phyloP scores from a whole-genome alignment of 1,140 invertebrate species.

The Hycleus cichorii region DNA sequence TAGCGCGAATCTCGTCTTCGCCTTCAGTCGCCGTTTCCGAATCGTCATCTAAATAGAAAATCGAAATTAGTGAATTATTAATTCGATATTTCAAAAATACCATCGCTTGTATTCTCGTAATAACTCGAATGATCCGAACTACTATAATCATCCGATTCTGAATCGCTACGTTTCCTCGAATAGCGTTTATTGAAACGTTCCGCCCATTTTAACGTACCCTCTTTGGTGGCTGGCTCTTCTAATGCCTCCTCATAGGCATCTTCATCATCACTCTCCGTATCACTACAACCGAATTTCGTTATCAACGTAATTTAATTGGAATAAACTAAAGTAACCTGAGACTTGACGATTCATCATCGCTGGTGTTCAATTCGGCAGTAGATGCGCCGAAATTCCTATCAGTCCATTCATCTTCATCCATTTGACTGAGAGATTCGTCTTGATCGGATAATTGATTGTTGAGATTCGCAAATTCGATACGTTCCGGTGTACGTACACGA shows the following conservation, averaged over 20 bases:
- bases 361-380: slow-evolving; percentile 59
- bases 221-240: slow-evolving; percentile 55
- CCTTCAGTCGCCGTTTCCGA: slow-evolving; percentile 67
- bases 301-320: slow-evolving; percentile 6
- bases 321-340: slow-evolving; percentile 22
- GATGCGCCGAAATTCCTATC: slow-evolving; percentile 81
- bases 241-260: slow-evolving; percentile 56
- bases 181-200: slow-evolving; percentile 51
- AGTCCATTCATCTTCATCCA: slow-evolving; percentile 91
- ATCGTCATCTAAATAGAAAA: slow-evolving; percentile 52
- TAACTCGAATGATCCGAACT: slow-evolving; percentile 52
- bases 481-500: slow-evolving; percentile 65
- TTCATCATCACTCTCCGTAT: slow-evolving; percentile 52
- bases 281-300: slow-evolving; percentile 37
- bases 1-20: slow-evolving; percentile 57
- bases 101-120: slow-evolving; percentile 57
- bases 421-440: slow-evolving; percentile 68
- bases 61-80: neutral
- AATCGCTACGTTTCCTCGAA: slow-evolving; percentile 25
- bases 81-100: slow-evolving; percentile 33
- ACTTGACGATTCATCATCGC: slow-evolving; percentile 60
- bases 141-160: slow-evolving; percentile 43
- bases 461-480: slow-evolving; percentile 71
- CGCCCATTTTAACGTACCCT: slow-evolving; percentile 56
- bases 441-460: slow-evolving; percentile 51